These are phyloP conservation scores for Channallabes apus DNA, from an alignment of 2,797 vertebrate species.

Conservation along the genomic window DNA sequence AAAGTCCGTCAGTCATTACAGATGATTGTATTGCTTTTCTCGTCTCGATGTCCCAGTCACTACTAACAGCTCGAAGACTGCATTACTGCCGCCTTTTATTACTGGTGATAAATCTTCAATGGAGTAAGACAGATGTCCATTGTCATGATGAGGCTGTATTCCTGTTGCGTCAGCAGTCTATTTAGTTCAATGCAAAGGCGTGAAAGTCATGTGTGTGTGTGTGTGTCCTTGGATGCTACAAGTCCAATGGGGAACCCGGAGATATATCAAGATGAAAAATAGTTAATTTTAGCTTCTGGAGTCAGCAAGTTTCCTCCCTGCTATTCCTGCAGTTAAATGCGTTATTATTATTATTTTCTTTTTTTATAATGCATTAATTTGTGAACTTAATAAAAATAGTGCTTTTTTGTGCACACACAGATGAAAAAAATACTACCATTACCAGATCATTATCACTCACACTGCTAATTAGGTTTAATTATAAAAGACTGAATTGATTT, in stretches of 20 bases:
- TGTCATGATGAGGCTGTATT: slow-evolving; percentile 14
- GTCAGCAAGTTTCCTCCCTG: not conserved
- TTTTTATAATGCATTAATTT: not conserved
- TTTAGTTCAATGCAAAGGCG: not conserved
- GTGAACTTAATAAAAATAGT: not conserved
- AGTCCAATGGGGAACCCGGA: not conserved
- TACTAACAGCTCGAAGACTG: not conserved
- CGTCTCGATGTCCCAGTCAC: slow-evolving; percentile 13
- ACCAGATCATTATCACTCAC: not conserved
- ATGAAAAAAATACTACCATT: not conserved
- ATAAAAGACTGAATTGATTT: not conserved
- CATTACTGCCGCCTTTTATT: slow-evolving; percentile 32
- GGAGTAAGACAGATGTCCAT: slow-evolving; percentile 27
- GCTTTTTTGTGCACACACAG: not conserved
- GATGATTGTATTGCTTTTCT: slow-evolving; percentile 18
- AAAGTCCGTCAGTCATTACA: not conserved
- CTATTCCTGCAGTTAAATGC: not conserved
- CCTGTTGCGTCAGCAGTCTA: slow-evolving; percentile 1
- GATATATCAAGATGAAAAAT: slow-evolving; percentile 50
- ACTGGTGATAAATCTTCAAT: slow-evolving; percentile 30
- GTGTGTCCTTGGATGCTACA: not conserved
- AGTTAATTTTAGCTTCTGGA: slow-evolving; percentile 35
- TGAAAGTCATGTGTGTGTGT: not conserved
- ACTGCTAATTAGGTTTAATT: not conserved
- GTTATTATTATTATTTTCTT: too few species aligned